Evolutionary conservation across 2,797 vertebrate species (phyloP).

Genomic region (Epinephelus malabaricus): DNA sequence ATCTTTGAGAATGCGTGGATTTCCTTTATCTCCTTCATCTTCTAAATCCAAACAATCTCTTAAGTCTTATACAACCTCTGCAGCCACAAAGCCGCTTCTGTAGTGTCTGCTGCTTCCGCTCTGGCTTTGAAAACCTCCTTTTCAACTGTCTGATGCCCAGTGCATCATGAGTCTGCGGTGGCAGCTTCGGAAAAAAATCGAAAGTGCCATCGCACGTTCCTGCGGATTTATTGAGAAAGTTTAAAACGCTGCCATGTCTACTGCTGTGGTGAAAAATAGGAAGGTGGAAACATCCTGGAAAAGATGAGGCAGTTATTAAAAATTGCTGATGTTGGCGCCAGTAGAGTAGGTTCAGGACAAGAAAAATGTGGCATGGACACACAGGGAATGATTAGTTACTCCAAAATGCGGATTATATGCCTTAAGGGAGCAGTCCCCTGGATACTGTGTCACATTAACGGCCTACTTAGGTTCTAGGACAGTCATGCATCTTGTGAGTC

Average conservation of each 20-base stretch:
- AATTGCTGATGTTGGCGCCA: constrained; percentile 68
- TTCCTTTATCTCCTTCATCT: constrained; percentile 41
- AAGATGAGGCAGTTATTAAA: constrained; percentile 75
- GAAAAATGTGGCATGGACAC: constrained; percentile 54
- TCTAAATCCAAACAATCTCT: constrained; percentile 58
- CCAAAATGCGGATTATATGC: constrained; percentile 58
- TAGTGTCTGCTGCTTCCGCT: constrained; percentile 10
- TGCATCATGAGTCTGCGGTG: constrained; percentile 37
- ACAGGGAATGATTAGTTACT: constrained; percentile 65
- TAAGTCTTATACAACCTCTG: constrained; percentile 44
- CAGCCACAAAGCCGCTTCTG: constrained; percentile 12
- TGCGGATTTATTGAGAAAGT: constrained; percentile 68
- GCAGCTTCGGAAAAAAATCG: constrained; percentile 50
- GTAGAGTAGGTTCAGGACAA: constrained; percentile 34
- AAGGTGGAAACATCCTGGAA: constrained; percentile 38
- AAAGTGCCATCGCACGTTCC: constrained; percentile 52
- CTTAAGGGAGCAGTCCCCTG: constrained; percentile 39
- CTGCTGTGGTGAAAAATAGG: constrained; percentile 65
- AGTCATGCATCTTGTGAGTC: constrained; percentile 48
- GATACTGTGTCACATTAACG: constrained; percentile 59
- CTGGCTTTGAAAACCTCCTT: constrained; percentile 24
- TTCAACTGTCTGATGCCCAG: constrained; percentile 34
- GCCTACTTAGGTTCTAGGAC: constrained; percentile 50
- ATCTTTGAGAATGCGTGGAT: constrained; percentile 51
- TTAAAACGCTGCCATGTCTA: constrained; percentile 67